These are phyloP conservation scores for Geodia barretti DNA, from an alignment of 37 sponge, comb jelly and placozoan species.

Conservation along the genomic window DNA sequence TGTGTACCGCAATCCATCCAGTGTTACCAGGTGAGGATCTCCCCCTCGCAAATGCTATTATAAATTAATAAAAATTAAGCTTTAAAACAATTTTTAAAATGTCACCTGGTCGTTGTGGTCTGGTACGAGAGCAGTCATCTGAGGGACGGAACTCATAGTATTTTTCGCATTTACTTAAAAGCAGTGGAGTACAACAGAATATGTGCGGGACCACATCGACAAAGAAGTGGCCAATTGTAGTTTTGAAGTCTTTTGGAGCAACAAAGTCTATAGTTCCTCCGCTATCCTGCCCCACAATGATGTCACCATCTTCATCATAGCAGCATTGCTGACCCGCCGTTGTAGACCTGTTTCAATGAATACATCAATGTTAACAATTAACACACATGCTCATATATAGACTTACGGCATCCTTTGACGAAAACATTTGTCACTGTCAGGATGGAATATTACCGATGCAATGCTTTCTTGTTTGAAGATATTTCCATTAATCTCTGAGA, in stretches of 20 bases:
- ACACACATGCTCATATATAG: not conserved
- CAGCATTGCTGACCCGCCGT: constrained; percentile 44
- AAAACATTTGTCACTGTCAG: not conserved
- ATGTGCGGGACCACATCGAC: constrained; percentile 35
- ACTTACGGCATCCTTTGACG: not conserved
- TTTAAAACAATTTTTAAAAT: not conserved
- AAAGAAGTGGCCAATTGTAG: constrained; percentile 3
- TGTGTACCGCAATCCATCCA: constrained; percentile 41
- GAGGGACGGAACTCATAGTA: constrained; percentile 33
- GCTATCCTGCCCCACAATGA: not conserved
- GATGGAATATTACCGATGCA: not conserved
- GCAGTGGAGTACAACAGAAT: constrained; percentile 16
- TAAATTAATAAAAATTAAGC: too few species aligned
- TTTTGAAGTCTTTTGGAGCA: constrained; percentile 10
- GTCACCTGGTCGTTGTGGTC: constrained; percentile 37
- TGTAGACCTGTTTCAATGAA: too few species aligned
- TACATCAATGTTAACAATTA: too few species aligned
- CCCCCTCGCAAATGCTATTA: constrained; percentile 8
- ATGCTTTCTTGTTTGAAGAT: not conserved
- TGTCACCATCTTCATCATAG: constrained; percentile 21
- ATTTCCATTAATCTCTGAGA: not conserved
- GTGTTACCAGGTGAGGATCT: constrained; percentile 42
- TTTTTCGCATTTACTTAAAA: constrained; percentile 2
- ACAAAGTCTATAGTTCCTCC: constrained; percentile 48
- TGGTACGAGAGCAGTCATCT: constrained; percentile 16